Percentiles rank a stretch among this genome's conserved stretches.
phyloP scores from a whole-genome alignment of 2,113 vertebrate genomes.

The Crocuta crocuta region DNA sequence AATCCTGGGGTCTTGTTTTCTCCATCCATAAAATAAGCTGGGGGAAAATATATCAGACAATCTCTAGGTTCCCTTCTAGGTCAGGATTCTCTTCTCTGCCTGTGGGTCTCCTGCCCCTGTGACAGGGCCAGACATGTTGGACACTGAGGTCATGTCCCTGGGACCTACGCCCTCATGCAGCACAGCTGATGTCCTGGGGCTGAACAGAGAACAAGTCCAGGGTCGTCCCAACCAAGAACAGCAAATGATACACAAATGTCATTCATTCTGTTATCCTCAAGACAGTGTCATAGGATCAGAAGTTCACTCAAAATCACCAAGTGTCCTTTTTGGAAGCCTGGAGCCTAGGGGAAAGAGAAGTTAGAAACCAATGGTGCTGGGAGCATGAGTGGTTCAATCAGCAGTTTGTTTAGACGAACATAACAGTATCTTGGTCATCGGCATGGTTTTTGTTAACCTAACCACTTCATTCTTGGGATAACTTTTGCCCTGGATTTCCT shows the following conservation, averaged over 20 bases:
- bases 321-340: not conserved
- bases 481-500: not conserved
- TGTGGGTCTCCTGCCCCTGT: not conserved
- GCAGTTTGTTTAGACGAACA: not conserved
- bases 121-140: too few relatives aligned
- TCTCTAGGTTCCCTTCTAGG: not conserved
- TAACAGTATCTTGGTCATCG: not conserved
- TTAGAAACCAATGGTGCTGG: not conserved
- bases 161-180: not conserved
- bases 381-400: not conserved
- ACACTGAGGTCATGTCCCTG: not conserved
- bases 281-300: not conserved
- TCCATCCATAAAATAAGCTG: not conserved
- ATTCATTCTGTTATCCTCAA: not conserved
- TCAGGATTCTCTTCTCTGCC: not conserved
- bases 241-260: not conserved
- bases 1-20: not conserved
- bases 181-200: not conserved
- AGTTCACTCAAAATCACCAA: not conserved
- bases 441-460: not conserved
- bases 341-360: not conserved
- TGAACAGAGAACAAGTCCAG: not conserved
- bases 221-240: not conserved
- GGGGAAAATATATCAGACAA: not conserved
- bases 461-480: not conserved